phyloP scores from a whole-genome alignment of 2,113 vertebrate species.

The Coreoperca whiteheadi region DNA sequence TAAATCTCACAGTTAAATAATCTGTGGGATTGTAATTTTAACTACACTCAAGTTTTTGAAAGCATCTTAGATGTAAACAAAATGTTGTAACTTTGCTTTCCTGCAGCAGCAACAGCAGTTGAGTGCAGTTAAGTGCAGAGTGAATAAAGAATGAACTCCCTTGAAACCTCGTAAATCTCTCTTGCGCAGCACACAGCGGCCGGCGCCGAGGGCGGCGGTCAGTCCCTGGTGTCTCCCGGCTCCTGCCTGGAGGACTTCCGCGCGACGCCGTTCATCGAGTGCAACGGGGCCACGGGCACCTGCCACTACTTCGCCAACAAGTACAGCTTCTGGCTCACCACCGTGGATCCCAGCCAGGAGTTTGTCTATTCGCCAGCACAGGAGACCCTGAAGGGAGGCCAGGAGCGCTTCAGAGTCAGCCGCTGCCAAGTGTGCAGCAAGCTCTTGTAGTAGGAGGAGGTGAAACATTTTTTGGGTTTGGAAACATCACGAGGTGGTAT shows the following conservation, averaged over 20 bases:
- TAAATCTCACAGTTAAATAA: no score
- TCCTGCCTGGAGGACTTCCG: conserved; percentile 97
- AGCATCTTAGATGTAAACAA: no score
- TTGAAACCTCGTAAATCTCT: neutral
- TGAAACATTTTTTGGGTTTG: no score
- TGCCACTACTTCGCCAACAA: conserved; percentile 98
- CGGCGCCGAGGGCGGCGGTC: conserved; percentile 92
- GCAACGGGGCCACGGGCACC: conserved; percentile 91
- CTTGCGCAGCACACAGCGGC: conserved; percentile 91
- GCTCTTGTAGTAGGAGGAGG: conserved; percentile 85
- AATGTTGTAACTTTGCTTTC: no score
- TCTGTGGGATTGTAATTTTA: no score
- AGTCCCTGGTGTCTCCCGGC: conserved; percentile 94
- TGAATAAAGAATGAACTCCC: neutral
- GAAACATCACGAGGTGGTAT: conserved; percentile 13
- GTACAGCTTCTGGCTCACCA: conserved; percentile 97
- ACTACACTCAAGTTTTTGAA: no score
- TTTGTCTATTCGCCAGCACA: conserved; percentile 82
- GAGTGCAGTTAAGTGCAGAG: no score
- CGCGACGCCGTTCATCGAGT: conserved; percentile 96
- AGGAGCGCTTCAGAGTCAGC: conserved; percentile 90
- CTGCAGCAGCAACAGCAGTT: no score
- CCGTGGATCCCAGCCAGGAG: conserved; percentile 86
- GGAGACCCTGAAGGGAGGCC: conserved; percentile 91
- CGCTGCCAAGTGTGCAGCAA: conserved; percentile 99